Conservation (phyloP, 2,797 vertebrate genomes). For the Mormyrus hasselquistii region DNA sequence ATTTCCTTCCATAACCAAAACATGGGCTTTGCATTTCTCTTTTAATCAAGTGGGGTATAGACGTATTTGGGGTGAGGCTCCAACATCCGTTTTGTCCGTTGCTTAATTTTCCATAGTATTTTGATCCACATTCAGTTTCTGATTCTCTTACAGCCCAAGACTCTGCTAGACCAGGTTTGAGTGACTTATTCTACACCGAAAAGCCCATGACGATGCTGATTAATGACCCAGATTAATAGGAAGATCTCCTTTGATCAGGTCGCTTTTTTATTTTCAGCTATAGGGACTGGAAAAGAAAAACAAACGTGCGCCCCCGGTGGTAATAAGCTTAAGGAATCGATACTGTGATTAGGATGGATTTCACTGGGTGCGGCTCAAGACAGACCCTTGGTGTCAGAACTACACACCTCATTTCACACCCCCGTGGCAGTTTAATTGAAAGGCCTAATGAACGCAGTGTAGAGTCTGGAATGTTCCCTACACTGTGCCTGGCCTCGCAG, state of each 20-base stretch:
- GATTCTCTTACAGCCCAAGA: neutral
- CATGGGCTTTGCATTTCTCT: constrained; percentile 25
- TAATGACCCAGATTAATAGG: neutral
- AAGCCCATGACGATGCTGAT: neutral
- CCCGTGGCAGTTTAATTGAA: constrained; percentile 51
- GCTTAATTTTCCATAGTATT: neutral
- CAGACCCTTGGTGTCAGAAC: constrained; percentile 32
- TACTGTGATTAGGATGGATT: constrained; percentile 52
- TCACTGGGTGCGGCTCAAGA: constrained; percentile 35
- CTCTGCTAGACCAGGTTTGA: neutral
- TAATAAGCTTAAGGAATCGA: constrained; percentile 58
- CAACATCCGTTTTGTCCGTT: neutral
- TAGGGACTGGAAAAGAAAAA: constrained; percentile 24
- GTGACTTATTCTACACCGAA: neutral
- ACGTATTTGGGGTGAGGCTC: neutral
- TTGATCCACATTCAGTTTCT: neutral
- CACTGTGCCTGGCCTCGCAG: neutral
- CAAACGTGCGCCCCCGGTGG: constrained; percentile 32
- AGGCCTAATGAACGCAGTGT: constrained; percentile 41
- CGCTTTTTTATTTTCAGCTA: constrained; percentile 50
- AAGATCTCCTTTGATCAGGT: constrained; percentile 10
- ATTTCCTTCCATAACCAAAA: constrained; percentile 56
- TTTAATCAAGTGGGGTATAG: constrained; percentile 14
- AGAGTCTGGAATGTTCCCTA: neutral
- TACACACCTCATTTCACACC: constrained; percentile 44